These are phyloP conservation scores for Tangara arthus DNA, from an alignment of 2,797 vertebrate genomes.

Conservation along the genomic window DNA sequence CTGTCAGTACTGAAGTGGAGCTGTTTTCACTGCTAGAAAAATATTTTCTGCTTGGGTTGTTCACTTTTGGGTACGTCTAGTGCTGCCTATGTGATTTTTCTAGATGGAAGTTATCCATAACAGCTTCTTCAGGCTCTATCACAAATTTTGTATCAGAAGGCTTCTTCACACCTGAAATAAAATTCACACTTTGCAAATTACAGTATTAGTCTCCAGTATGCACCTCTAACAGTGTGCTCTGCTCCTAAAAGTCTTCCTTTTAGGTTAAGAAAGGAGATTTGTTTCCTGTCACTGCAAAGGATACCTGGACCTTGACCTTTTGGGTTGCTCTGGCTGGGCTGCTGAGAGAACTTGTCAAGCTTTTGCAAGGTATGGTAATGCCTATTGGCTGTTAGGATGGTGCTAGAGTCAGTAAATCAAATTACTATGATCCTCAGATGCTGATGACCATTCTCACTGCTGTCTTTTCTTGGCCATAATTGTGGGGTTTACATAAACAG, in stretches of 20 bases:
- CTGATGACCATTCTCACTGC: neutral
- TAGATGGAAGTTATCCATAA: neutral
- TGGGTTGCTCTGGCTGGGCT: neutral
- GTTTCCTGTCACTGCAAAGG: neutral
- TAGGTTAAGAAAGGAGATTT: neutral
- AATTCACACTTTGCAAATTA: neutral
- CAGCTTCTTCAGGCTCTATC: neutral
- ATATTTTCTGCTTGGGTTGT: neutral
- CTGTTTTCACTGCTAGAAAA: neutral
- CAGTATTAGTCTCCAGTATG: neutral
- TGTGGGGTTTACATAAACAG: neutral
- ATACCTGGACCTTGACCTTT: neutral
- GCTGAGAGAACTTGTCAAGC: neutral
- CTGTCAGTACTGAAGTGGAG: neutral
- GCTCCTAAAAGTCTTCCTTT: neutral
- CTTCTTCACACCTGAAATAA: neutral
- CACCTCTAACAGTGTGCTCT: neutral
- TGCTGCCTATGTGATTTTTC: neutral
- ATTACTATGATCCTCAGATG: neutral
- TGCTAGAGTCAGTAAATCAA: neutral
- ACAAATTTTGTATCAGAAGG: neutral
- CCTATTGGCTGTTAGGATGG: neutral
- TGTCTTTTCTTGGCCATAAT: neutral
- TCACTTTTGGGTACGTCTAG: neutral
- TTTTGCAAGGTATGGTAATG: neutral